Conservation (phyloP, 2,888 invertebrate genomes). For the Strigamia maritima region DNA sequence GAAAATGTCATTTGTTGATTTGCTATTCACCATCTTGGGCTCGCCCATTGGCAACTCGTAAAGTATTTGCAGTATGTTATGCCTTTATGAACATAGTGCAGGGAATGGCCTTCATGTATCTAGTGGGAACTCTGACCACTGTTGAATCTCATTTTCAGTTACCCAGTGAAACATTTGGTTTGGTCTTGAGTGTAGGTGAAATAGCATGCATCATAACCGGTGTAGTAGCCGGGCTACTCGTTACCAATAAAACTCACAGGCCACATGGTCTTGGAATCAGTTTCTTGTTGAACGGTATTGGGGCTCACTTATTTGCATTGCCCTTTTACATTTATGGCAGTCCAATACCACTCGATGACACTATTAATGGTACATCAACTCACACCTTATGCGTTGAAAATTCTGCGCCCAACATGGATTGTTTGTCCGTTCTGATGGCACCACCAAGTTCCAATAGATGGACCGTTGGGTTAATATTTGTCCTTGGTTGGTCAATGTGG, state of each 20-base stretch:
- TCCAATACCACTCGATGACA: not conserved
- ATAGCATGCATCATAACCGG: not conserved
- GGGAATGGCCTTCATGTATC: not conserved
- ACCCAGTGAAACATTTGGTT: not conserved
- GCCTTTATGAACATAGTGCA: not conserved
- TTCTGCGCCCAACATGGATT: not conserved
- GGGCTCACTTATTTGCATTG: not conserved
- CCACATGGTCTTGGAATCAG: not conserved
- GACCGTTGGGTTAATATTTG: not conserved
- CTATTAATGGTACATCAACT: not conserved
- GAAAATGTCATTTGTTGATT: not conserved
- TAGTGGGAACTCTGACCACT: not conserved
- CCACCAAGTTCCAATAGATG: not conserved
- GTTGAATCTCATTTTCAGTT: not conserved
- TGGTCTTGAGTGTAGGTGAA: not conserved
- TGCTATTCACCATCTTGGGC: not conserved
- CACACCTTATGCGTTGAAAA: not conserved
- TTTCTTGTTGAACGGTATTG: not conserved
- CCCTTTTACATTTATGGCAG: not conserved
- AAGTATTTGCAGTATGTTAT: not conserved
- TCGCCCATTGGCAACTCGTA: not conserved
- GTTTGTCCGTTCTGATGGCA: not conserved
- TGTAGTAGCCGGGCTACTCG: not conserved
- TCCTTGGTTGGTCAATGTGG: not conserved
- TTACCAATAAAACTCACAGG: not conserved